Conservation (phyloP, 2,797 vertebrate species). For the Hypotaenidia okinawae region DNA sequence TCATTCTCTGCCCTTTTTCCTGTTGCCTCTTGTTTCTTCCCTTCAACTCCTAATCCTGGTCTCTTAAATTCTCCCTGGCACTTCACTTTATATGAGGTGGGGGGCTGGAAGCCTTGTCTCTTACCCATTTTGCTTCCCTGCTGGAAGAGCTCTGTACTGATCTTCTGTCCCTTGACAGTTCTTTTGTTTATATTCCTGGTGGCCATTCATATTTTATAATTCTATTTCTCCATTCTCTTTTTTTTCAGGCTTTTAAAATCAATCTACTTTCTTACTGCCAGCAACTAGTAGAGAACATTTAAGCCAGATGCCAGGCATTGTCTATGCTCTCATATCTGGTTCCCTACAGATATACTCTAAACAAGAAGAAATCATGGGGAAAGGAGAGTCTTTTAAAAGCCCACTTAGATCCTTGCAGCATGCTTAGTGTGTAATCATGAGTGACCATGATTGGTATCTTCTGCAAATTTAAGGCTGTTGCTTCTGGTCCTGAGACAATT, state of each 20-base stretch:
- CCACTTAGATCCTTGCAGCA: not conserved
- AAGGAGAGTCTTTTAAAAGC: not conserved
- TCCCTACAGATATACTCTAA: not conserved
- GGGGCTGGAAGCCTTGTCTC: not conserved
- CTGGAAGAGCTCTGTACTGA: not conserved
- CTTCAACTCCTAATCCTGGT: not conserved
- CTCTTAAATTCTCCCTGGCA: not conserved
- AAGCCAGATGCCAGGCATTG: not conserved
- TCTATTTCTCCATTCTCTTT: not conserved
- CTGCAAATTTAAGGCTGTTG: not conserved
- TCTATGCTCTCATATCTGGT: not conserved
- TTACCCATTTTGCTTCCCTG: not conserved
- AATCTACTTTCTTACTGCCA: not conserved
- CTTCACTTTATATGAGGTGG: not conserved
- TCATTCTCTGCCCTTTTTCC: not conserved
- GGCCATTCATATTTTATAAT: not conserved
- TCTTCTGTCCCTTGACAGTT: not conserved
- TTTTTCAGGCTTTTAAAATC: not conserved
- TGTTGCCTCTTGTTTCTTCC: not conserved
- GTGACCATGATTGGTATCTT: not conserved
- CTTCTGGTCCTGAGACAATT: not conserved
- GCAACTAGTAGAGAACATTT: not conserved
- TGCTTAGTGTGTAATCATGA: not conserved
- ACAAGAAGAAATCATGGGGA: not conserved
- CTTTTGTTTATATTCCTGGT: not conserved